Conservation (phyloP, 2,113 vertebrate genomes). For the Oreochromis niloticus region DNA sequence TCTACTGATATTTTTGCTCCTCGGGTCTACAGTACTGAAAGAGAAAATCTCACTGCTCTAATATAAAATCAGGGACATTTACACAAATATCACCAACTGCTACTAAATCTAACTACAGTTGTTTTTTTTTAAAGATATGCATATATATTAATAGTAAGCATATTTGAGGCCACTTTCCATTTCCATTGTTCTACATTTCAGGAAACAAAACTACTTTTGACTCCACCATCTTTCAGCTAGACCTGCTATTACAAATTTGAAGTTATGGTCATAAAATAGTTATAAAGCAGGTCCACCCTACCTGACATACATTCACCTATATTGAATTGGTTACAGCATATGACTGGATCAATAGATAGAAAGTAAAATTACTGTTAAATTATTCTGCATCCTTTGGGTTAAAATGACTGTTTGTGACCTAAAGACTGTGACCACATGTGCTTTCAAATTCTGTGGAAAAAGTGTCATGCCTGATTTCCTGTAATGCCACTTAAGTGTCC, state of each 20-base stretch:
- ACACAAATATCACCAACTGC: not conserved
- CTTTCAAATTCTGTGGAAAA: not conserved
- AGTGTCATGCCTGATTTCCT: not conserved
- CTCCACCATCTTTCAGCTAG: not conserved
- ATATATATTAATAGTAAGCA: not conserved
- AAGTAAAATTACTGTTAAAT: not conserved
- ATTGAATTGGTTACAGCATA: not conserved
- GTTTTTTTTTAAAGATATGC: not conserved
- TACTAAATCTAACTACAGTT: not conserved
- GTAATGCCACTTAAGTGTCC: not conserved
- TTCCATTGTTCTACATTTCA: not conserved
- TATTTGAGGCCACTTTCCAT: not conserved
- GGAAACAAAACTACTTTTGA: not conserved
- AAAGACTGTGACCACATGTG: not conserved
- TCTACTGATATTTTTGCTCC: not conserved
- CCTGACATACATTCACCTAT: not conserved
- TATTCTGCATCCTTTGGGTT: not conserved
- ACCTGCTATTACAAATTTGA: not conserved
- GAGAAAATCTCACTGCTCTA: not conserved
- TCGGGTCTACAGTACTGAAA: not conserved
- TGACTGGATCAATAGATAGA: not conserved
- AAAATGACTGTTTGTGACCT: not conserved
- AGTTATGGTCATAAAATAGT: not conserved
- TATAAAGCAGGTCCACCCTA: not conserved
- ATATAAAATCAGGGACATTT: not conserved